Evolutionary conservation across 2,888 invertebrate species (phyloP), one percentile per base, ranked within the genome.

Genomic region (Protonemura montana): DNA sequence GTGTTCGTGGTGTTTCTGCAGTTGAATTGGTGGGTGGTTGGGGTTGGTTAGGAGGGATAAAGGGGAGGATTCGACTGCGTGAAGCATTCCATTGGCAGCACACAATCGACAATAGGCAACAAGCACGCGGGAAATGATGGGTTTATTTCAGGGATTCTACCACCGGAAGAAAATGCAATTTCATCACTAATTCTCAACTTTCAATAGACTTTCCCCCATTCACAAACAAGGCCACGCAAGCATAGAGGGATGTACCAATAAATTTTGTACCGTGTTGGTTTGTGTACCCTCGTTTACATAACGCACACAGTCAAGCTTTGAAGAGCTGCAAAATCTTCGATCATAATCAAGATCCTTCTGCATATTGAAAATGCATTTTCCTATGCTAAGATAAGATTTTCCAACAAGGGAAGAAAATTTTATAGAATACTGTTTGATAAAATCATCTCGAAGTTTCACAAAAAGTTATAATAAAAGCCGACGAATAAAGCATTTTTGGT

Each of bases 81-180:
- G 59, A 35, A 10, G 6, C 59, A 59, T 59, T 10, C 59, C 21
- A 13, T 59, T 35, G 35, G 5, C 35, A 35, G 35, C 35, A 59
- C 59, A 59, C 59, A 59, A 59, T 21, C 59, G 35, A 7, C 59
- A 59, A 59, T 59, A 2, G 59, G 21, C 6, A 59, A 59, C 59
- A 59, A 13, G 59, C 1, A 59, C 59, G 59, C 2, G 59, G 59
- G 21, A 59, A 59, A 59, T 13, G 59, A 59, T 59, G 59, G 59
- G 59, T 59, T 59, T 59, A 59, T 59, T 59, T 59, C 59, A 21
- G 16, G 21, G 59, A 59, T 59, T 10, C 59, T 10, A 59, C 16
- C 59, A 59, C 59, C 59, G 59, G 81, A 81, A 29, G 81, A 81
- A 81, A 81, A 81, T 81, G 28, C 81, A 81, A 81, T 81, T 81